Evolutionary conservation across 1,140 invertebrate genomes (phyloP).

Genomic region (Dinoponera quadriceps): DNA sequence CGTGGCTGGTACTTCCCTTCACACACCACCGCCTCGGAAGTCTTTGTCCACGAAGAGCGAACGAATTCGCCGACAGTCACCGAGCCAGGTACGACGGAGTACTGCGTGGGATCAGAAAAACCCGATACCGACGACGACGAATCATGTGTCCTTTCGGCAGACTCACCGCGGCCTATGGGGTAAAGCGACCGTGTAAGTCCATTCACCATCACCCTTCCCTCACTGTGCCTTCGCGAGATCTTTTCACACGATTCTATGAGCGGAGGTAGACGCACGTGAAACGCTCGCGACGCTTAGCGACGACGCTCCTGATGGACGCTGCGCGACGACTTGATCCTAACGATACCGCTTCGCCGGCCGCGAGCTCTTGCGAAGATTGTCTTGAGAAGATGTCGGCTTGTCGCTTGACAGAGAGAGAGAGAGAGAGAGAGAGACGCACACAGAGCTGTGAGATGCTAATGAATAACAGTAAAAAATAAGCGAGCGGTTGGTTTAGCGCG

Average conservation of each 20-base stretch:
- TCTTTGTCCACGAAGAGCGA: slow-evolving; percentile 66
- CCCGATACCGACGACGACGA: slow-evolving; percentile 74
- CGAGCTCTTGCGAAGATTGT: slow-evolving; percentile 33
- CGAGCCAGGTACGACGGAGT: slow-evolving; percentile 68
- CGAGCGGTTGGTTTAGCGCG: slow-evolving; percentile 75
- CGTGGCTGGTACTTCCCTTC: slow-evolving; percentile 77
- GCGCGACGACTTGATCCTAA: neutral
- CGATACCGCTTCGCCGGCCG: neutral
- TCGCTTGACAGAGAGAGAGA: slow-evolving; percentile 1
- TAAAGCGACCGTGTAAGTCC: slow-evolving; percentile 72
- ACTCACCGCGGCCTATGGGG: slow-evolving; percentile 61
- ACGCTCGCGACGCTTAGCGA: neutral
- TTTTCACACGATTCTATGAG: slow-evolving; percentile 42
- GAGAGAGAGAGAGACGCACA: no score
- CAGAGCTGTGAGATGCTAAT: slow-evolving; percentile 71
- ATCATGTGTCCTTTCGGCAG: slow-evolving; percentile 76
- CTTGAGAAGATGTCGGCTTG: slow-evolving; percentile 29
- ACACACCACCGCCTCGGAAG: slow-evolving; percentile 65
- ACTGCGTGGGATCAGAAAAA: slow-evolving; percentile 62
- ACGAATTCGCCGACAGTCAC: slow-evolving; percentile 79
- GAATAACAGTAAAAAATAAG: slow-evolving; percentile 82
- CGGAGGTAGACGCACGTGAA: neutral
- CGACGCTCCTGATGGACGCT: neutral
- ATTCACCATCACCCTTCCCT: slow-evolving; percentile 80
- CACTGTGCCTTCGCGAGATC: slow-evolving; percentile 48